Base-by-base conservation (phyloP, 2,888 invertebrate species). In the Heliconius ethilla region DNA sequence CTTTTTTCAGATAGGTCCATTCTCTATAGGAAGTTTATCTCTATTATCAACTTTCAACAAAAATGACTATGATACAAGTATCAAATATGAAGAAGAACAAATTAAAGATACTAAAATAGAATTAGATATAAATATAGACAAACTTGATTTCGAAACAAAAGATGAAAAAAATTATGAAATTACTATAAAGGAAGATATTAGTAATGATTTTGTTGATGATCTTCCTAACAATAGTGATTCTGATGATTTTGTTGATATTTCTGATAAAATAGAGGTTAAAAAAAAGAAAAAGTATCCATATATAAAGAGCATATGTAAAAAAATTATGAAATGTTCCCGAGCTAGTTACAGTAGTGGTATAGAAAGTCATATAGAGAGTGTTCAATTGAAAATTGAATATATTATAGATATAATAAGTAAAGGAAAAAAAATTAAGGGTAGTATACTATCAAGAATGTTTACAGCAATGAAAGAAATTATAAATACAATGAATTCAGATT, bases 361-460 rank as follows among this genome's bases (percentile, higher is more conserved):
- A 10, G 22, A 37, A 13, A 33, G 33, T 1, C 33, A 73, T 37
- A n/a, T 73, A 11, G n/a, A 40, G n/a, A 25, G n/a, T 62, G 62
- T 73, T n/a, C n/a, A 33, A 6, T 62, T 73, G 11, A 73, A 59
- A 10, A 29, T 73, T 73, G 59, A 73, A 37, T n/a, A 37, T 62
- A 7, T 73, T 4, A 59, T 62, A 73, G 59, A 37, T 15, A 7
- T 73, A 10, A 45, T 70, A 25, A 37, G 3, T 13, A 37, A 62
- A 62, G 70, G 29, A 13, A 51, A 27, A 18, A 51, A 55, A 29
- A 11, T 29, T 4, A 51, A 45, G 25, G 51, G 27, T 9, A 7
- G 22, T 62, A 33, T 73, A 62, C 13, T 37, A 62, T 4, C 5
- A 29, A 33, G 9, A 37, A 73, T 73, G 11, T 10, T 29, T 55